Evolutionary conservation across 2,113 vertebrate species (phyloP).

Genomic region (Raja brachyura): DNA sequence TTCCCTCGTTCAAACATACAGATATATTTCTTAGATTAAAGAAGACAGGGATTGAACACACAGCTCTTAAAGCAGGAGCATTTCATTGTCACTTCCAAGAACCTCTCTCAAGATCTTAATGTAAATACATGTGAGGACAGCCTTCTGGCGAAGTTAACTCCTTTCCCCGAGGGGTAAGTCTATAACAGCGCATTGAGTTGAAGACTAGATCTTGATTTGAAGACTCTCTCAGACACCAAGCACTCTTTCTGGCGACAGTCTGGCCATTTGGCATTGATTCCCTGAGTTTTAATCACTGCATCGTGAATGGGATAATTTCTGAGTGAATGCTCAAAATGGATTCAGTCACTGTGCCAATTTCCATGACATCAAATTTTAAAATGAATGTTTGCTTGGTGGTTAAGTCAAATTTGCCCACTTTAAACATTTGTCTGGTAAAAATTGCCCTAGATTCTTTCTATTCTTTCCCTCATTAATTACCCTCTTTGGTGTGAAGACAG

Average conservation of each 20-base stretch:
- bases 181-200: too few species aligned
- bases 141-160: not conserved
- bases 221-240: not conserved
- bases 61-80: not conserved
- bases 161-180: not conserved
- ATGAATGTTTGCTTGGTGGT: not conserved
- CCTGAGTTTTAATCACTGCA: too few species aligned
- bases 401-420: not conserved
- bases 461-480: not conserved
- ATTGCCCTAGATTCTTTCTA: not conserved
- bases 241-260: not conserved
- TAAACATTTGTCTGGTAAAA: not conserved
- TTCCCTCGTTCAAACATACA: not conserved
- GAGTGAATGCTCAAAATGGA: not conserved
- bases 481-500: not conserved
- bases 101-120: not conserved
- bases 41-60: not conserved
- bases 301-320: not conserved
- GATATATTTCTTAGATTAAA: not conserved
- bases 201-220: not conserved
- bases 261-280: not conserved
- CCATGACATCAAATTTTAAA: not conserved
- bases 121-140: not conserved
- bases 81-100: not conserved
- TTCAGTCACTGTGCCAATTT: not conserved